Conservation (phyloP, 2,113 vertebrate genomes). For the Thunnus thynnus region DNA sequence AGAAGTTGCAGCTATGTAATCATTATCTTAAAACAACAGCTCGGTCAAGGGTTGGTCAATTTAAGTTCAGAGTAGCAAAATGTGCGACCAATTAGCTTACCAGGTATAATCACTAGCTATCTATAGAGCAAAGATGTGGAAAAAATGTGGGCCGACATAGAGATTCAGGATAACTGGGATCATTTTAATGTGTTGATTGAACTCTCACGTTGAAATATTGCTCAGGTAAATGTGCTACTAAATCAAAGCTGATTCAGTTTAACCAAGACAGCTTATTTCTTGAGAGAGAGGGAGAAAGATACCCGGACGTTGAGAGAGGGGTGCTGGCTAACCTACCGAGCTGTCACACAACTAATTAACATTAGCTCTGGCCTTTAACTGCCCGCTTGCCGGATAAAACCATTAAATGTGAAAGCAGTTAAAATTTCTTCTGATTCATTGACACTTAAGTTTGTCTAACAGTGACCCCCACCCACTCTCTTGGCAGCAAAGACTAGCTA, state of each 20-base stretch:
- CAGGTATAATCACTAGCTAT: constrained; percentile 30
- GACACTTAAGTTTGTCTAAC: constrained; percentile 7
- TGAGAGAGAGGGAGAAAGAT: constrained; percentile 8
- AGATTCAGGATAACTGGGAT: background rate
- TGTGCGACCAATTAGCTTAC: constrained; percentile 34
- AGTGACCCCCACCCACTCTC: constrained; percentile 64
- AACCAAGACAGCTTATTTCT: constrained; percentile 8
- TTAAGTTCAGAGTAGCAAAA: constrained; percentile 18
- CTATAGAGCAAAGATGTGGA: constrained; percentile 19
- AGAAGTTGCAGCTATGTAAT: constrained; percentile 2
- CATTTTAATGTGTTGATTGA: background rate
- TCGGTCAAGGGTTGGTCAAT: background rate
- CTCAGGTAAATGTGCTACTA: rapidly evolving
- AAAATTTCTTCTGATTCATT: background rate
- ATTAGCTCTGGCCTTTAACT: background rate
- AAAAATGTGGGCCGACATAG: constrained; percentile 34
- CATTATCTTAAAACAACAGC: background rate
- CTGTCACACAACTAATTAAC: constrained; percentile 52
- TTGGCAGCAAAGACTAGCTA: constrained; percentile 55
- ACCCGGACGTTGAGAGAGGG: constrained; percentile 60
- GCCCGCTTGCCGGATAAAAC: too few species aligned
- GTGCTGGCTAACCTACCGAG: constrained; percentile 61
- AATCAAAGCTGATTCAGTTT: background rate
- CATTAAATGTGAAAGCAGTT: background rate
- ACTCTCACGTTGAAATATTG: rapidly evolving